Conservation (phyloP, 1,140 invertebrate species). For the Lordiphosa mommai region DNA sequence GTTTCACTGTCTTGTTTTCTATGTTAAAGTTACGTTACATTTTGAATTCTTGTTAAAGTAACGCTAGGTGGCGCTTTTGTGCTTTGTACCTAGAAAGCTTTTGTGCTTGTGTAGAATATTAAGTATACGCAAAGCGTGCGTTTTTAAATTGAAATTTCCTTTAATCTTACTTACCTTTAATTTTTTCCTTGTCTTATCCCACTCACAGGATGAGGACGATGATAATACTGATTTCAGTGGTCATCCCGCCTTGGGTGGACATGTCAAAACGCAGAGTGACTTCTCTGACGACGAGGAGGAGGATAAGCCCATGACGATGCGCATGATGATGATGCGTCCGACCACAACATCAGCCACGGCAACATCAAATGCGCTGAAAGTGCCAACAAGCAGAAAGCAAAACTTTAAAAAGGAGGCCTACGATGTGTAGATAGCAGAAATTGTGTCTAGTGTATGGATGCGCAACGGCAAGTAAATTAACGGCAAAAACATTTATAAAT, state of each 20-base stretch:
- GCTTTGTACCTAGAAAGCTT: slow-evolving; percentile 31
- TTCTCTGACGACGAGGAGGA: slow-evolving; percentile 78
- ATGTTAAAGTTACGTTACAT: too few species aligned
- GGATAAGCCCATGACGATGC: slow-evolving; percentile 77
- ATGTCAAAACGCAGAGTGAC: slow-evolving; percentile 72
- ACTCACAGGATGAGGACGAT: slow-evolving; percentile 59
- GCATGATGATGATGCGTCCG: slow-evolving; percentile 64
- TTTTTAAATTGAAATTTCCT: not conserved
- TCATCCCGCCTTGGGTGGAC: slow-evolving; percentile 74
- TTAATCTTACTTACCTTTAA: not conserved
- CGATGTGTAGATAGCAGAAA: slow-evolving; percentile 62
- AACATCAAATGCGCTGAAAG: slow-evolving; percentile 66
- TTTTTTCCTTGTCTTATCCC: not conserved
- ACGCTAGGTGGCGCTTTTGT: slow-evolving; percentile 16
- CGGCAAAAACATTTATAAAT: slow-evolving; percentile 58
- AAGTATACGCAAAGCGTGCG: slow-evolving; percentile 40
- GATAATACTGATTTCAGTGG: slow-evolving; percentile 78
- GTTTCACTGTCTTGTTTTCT: too few species aligned
- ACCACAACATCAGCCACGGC: slow-evolving; percentile 29
- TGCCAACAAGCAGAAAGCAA: slow-evolving; percentile 74
- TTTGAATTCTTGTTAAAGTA: not conserved
- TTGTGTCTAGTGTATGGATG: slow-evolving; percentile 3
- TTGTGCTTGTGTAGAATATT: slow-evolving; percentile 37
- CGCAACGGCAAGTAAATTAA: not conserved
- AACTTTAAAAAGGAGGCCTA: slow-evolving; percentile 74